These are phyloP conservation scores for Melipona quadrifasciata DNA, from an alignment of 1,140 invertebrate species.

Conservation along the genomic window DNA sequence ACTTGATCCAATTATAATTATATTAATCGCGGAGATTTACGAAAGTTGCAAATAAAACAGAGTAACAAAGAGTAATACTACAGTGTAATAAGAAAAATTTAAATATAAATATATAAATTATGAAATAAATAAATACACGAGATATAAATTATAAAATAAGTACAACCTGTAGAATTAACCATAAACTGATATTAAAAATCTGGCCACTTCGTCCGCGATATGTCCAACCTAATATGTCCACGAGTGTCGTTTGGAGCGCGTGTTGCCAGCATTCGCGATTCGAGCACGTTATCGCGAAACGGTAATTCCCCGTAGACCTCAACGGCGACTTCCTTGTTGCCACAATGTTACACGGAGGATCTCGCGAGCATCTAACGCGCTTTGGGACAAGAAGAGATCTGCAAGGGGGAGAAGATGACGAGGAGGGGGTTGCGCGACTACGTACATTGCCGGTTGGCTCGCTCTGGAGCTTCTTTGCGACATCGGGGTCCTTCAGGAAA, in stretches of 20 bases:
- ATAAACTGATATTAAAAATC: too few species aligned
- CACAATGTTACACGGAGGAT: constrained; percentile 19
- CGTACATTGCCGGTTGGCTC: neutral
- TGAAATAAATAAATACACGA: too few species aligned
- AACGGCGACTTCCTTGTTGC: constrained; percentile 46
- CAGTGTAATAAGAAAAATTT: too few species aligned
- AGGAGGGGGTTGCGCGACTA: constrained; percentile 24
- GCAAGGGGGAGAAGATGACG: constrained; percentile 7
- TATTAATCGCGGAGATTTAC: too few species aligned
- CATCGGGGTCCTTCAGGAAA: constrained; percentile 1
- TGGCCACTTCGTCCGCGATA: too few species aligned
- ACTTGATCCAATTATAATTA: too few species aligned
- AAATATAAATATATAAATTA: too few species aligned
- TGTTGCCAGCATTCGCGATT: neutral
- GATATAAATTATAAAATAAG: too few species aligned
- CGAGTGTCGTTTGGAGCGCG: neutral
- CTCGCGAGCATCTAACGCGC: neutral
- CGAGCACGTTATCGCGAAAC: constrained; percentile 29
- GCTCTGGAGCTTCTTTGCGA: constrained; percentile 18
- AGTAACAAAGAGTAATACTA: too few species aligned
- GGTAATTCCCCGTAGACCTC: constrained; percentile 29
- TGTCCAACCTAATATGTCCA: too few species aligned
- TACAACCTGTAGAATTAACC: too few species aligned
- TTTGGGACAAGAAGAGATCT: neutral
- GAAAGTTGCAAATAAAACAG: too few species aligned